Evolutionary conservation across 2,113 vertebrate species (phyloP).

Genomic region (Festucalex cinctus): DNA sequence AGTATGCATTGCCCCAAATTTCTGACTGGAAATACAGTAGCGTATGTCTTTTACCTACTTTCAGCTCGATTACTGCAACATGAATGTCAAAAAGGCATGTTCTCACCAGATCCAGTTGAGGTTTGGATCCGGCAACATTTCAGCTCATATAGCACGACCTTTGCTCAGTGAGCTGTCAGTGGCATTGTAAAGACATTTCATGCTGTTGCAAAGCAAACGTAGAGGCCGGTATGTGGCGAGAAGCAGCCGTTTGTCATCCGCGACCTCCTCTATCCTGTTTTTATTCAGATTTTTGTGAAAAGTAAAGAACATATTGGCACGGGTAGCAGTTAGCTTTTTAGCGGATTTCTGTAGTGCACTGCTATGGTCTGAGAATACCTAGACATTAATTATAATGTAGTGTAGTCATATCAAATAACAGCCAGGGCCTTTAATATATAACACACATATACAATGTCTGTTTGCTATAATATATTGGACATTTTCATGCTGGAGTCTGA

Average conservation of each 20-base stretch:
- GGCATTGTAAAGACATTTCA: slow-evolving; percentile 62
- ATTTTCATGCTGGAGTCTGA: background rate
- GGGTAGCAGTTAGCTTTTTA: too few relatives aligned
- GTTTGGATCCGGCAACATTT: slow-evolving; percentile 24
- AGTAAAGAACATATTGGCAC: background rate
- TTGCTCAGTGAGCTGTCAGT: slow-evolving; percentile 23
- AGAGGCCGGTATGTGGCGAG: slow-evolving; percentile 30
- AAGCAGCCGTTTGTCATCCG: slow-evolving; percentile 39
- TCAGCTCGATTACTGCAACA: slow-evolving; percentile 1
- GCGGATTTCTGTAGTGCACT: background rate
- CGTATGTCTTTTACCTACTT: slow-evolving; percentile 50
- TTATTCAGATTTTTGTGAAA: slow-evolving; percentile 16
- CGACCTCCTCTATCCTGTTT: slow-evolving; percentile 37
- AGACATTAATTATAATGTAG: background rate
- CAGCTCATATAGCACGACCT: slow-evolving; percentile 25
- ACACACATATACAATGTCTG: background rate
- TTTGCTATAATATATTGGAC: background rate
- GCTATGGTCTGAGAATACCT: background rate
- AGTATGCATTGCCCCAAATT: slow-evolving; percentile 1
- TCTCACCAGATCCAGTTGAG: slow-evolving; percentile 43
- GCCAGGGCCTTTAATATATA: too few relatives aligned
- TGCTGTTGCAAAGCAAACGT: slow-evolving; percentile 48
- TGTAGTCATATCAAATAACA: too few relatives aligned
- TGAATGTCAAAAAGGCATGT: slow-evolving; percentile 28
- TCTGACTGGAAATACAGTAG: background rate